Percentiles rank a stretch among this genome's conserved stretches.
Conservation (phyloP, 92 coral and sea anemone genomes). For the Actinostola sp. region DNA sequence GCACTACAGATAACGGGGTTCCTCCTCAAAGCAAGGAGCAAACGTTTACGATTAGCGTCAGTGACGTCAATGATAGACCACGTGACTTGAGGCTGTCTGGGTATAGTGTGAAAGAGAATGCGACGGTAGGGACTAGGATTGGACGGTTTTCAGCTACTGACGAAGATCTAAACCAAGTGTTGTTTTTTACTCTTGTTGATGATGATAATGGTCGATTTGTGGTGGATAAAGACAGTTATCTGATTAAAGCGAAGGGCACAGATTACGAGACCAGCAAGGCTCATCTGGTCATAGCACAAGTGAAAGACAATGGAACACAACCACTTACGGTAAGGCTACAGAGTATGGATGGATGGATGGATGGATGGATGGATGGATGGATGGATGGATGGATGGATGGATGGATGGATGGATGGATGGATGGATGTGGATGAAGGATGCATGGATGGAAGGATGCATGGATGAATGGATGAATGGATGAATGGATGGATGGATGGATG, state of each 20-base stretch:
- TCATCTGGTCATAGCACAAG: conserved; percentile 68
- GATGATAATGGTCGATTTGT: conserved; percentile 75
- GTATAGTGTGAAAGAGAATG: conserved; percentile 83
- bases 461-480: no score
- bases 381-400: no score
- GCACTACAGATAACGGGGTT: conserved; percentile 86
- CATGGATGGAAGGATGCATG: no score
- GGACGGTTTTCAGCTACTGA: conserved; percentile 80
- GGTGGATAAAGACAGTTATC: conserved; percentile 66
- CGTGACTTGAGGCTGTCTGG: conserved; percentile 79
- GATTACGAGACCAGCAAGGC: conserved; percentile 82
- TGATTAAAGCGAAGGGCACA: conserved; percentile 73
- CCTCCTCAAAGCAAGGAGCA: conserved; percentile 71
- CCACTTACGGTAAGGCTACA: conserved; percentile 54
- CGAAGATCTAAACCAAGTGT: conserved; percentile 68
- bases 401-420: no score
- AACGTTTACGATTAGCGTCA: conserved; percentile 62
- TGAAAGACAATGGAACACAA: conserved; percentile 69
- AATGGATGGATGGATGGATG: no score
- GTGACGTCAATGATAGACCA: conserved; percentile 93
- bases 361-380: no score
- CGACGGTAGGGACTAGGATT: conserved; percentile 64
- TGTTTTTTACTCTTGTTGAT: conserved; percentile 57
- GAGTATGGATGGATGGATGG: no score
- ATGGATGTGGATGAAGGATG: no score